These are phyloP conservation scores for Hipparchia semele DNA, from an alignment of 2,888 invertebrate genomes.

Conservation along the genomic window DNA sequence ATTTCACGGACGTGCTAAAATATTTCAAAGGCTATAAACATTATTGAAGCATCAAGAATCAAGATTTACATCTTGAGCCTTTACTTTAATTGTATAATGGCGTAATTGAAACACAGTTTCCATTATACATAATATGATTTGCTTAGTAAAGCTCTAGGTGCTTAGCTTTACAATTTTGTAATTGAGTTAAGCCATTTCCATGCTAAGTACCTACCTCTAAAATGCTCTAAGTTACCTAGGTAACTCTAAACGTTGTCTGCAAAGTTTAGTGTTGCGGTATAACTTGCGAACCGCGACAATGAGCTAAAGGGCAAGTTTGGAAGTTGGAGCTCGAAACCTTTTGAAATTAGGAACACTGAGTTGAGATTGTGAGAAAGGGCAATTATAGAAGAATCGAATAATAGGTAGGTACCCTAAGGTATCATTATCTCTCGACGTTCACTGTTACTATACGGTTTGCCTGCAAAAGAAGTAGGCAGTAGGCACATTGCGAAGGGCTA, in stretches of 20 bases:
- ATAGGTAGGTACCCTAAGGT: too few relatives aligned
- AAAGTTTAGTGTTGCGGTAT: constrained; percentile 28
- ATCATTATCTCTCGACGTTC: too few relatives aligned
- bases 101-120: background rate
- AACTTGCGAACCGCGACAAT: constrained; percentile 22
- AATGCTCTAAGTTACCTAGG: background rate
- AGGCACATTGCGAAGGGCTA: too few relatives aligned
- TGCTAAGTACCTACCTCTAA: background rate
- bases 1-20: constrained; percentile 37
- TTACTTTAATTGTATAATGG: constrained; percentile 12
- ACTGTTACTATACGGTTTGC: too few relatives aligned
- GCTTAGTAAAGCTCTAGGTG: background rate
- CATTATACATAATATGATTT: background rate
- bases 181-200: background rate
- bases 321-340: background rate
- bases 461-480: too few relatives aligned
- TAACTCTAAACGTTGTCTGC: constrained; percentile 27
- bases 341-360: constrained; percentile 15
- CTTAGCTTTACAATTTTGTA: background rate
- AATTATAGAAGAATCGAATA: background rate
- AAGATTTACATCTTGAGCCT: constrained; percentile 24
- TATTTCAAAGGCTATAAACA: constrained; percentile 30
- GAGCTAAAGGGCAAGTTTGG: constrained; percentile 19
- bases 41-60: constrained; percentile 31
- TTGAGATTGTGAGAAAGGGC: background rate